Conservation (phyloP, 2,888 invertebrate species). For the Tachina fera region DNA sequence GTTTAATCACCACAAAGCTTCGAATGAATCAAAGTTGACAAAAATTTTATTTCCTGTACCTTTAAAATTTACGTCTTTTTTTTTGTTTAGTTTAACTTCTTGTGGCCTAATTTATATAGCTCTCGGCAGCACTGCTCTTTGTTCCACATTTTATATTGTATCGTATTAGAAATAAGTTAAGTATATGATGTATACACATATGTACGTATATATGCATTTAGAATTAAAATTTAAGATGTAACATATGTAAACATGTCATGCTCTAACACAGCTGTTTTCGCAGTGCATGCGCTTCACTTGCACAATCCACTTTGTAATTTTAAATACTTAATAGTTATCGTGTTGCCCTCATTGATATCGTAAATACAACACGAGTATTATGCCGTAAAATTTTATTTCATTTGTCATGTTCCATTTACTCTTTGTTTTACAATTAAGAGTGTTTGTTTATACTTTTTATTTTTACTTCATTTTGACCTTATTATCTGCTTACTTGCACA, state of each 20-base stretch:
- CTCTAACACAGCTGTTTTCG: constrained; percentile 38
- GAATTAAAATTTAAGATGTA: neutral
- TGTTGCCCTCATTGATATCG: constrained; percentile 21
- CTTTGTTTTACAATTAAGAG: constrained; percentile 25
- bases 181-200: too few relatives aligned
- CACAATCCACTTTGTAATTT: constrained; percentile 48
- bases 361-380: neutral
- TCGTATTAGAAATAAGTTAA: too few relatives aligned
- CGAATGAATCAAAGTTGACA: too few relatives aligned
- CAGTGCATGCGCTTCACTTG: constrained; percentile 5
- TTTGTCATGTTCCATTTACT: constrained; percentile 9
- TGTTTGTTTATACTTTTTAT: neutral
- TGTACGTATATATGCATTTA: too few relatives aligned
- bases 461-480: constrained; percentile 63
- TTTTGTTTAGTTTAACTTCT: too few relatives aligned
- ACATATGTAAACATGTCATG: neutral
- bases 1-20: too few relatives aligned
- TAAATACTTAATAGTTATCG: constrained; percentile 11
- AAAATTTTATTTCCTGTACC: too few relatives aligned
- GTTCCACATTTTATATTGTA: neutral
- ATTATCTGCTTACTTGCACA: constrained; percentile 55
- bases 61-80: too few relatives aligned
- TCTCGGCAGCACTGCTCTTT: too few relatives aligned
- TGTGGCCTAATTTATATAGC: too few relatives aligned
- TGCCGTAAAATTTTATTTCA: constrained; percentile 17